phyloP scores from a whole-genome alignment of 2,888 invertebrate genomes.

The Seladonia tumulorum region DNA sequence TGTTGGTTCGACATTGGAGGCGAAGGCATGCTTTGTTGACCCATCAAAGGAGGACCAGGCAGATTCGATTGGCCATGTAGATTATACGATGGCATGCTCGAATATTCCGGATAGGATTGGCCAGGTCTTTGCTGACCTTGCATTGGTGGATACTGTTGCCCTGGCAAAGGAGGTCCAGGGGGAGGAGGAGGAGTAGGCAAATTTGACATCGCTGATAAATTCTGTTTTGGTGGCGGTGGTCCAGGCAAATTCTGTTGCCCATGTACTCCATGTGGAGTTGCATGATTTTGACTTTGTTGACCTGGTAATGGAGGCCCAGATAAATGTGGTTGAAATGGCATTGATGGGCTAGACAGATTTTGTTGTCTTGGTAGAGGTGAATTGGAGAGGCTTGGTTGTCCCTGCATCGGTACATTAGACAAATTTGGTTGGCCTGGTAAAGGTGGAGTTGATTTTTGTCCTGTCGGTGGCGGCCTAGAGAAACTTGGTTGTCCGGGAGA shows the following conservation, averaged over 20 bases:
- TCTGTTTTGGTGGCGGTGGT: slow-evolving; percentile 62
- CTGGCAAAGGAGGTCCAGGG: slow-evolving; percentile 63
- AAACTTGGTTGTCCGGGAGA: slow-evolving; percentile 62
- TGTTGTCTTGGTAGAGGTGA: slow-evolving; percentile 65
- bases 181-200: slow-evolving; percentile 59
- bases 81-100: slow-evolving; percentile 23
- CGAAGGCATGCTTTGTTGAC: slow-evolving; percentile 45
- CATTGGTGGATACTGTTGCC: slow-evolving; percentile 76
- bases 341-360: slow-evolving; percentile 68
- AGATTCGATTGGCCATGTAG: slow-evolving; percentile 32
- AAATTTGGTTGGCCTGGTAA: slow-evolving; percentile 71
- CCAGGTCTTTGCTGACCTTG: slow-evolving; percentile 78
- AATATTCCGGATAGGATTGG: slow-evolving; percentile 36
- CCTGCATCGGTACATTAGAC: slow-evolving; percentile 70
- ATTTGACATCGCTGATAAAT: slow-evolving; percentile 63
- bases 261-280: slow-evolving; percentile 59
- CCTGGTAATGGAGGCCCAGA: slow-evolving; percentile 64
- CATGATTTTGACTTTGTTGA: slow-evolving; percentile 67
- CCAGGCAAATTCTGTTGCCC: slow-evolving; percentile 75
- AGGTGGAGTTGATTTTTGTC: slow-evolving; percentile 51
- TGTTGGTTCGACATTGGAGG: slow-evolving; percentile 39
- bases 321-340: slow-evolving; percentile 64
- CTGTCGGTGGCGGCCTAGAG: slow-evolving; percentile 56
- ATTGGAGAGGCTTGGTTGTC: slow-evolving; percentile 72
- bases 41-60: slow-evolving; percentile 44